Conservation (phyloP, 2,797 vertebrate genomes). For the Steatocranus sp. region DNA sequence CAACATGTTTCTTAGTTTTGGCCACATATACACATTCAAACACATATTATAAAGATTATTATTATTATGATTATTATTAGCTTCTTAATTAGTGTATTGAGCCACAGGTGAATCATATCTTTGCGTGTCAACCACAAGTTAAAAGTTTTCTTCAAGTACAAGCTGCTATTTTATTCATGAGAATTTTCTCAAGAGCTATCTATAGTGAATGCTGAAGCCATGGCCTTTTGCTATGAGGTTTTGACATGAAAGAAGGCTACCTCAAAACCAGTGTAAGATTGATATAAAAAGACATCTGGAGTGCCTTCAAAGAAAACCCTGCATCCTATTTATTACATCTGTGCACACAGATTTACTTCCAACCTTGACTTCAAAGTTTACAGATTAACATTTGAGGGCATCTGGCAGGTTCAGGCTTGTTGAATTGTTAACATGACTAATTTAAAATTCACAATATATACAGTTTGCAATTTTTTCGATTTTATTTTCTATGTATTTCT, state of each 20-base stretch:
- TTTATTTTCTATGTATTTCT: background rate
- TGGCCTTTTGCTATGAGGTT: constrained; percentile 69
- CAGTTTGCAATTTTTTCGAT: background rate
- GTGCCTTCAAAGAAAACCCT: constrained; percentile 71
- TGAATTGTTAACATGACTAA: constrained; percentile 35
- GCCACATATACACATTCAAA: background rate
- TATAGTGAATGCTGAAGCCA: constrained; percentile 71
- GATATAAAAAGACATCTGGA: constrained; percentile 73
- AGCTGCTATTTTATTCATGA: constrained; percentile 59
- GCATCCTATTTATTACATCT: constrained; percentile 75
- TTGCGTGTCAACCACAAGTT: constrained; percentile 30
- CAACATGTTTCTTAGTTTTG: background rate
- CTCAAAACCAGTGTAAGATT: constrained; percentile 71
- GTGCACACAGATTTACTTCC: constrained; percentile 64
- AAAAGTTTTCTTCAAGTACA: constrained; percentile 50
- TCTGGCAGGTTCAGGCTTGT: constrained; percentile 44
- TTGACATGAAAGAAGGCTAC: constrained; percentile 74
- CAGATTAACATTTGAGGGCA: constrained; percentile 67
- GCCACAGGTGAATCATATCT: constrained; percentile 14
- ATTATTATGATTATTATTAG: background rate
- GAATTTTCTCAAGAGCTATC: constrained; percentile 60
- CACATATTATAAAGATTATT: background rate
- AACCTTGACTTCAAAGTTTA: constrained; percentile 73
- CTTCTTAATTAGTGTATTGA: background rate
- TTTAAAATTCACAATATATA: constrained; percentile 13